phyloP scores from a whole-genome alignment of 2,888 invertebrate genomes.

The Meiosimyza decipiens region DNA sequence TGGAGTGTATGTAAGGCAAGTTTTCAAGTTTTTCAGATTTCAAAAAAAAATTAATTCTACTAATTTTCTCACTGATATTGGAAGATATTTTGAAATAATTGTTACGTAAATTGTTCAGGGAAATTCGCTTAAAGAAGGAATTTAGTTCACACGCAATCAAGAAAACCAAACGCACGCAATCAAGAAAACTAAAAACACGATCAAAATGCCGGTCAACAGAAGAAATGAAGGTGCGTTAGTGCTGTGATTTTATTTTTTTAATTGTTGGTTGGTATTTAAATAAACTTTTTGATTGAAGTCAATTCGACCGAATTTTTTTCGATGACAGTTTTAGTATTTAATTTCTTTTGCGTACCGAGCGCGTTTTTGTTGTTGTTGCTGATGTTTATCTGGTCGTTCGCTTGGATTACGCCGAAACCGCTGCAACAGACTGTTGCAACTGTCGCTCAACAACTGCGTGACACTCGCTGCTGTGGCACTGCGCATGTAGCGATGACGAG shows the following conservation, averaged over 20 bases:
- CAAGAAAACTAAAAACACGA: constrained; percentile 18
- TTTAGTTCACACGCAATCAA: too few relatives aligned
- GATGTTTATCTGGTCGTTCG: constrained; percentile 71
- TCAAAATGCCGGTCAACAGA: constrained; percentile 1
- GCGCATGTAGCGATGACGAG: constrained; percentile 80
- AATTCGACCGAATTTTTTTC: constrained; percentile 37
- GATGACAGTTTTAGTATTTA: constrained; percentile 33
- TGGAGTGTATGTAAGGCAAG: too few relatives aligned
- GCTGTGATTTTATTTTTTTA: constrained; percentile 16
- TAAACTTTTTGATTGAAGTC: background rate
- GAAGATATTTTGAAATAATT: too few relatives aligned
- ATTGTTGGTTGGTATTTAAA: background rate
- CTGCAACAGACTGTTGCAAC: constrained; percentile 86
- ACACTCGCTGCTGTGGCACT: constrained; percentile 83
- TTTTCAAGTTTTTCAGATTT: too few relatives aligned
- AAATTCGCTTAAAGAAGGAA: too few relatives aligned
- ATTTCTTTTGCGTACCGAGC: constrained; percentile 42
- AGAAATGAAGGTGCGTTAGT: background rate
- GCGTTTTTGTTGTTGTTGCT: constrained; percentile 48
- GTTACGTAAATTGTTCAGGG: too few relatives aligned
- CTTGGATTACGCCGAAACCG: constrained; percentile 84
- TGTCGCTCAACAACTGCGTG: constrained; percentile 86
- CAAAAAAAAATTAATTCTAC: too few relatives aligned
- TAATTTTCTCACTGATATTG: too few relatives aligned
- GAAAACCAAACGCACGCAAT: background rate